Evolutionary conservation across 2,888 invertebrate species (phyloP).

Genomic region (Nomada fabriciana): DNA sequence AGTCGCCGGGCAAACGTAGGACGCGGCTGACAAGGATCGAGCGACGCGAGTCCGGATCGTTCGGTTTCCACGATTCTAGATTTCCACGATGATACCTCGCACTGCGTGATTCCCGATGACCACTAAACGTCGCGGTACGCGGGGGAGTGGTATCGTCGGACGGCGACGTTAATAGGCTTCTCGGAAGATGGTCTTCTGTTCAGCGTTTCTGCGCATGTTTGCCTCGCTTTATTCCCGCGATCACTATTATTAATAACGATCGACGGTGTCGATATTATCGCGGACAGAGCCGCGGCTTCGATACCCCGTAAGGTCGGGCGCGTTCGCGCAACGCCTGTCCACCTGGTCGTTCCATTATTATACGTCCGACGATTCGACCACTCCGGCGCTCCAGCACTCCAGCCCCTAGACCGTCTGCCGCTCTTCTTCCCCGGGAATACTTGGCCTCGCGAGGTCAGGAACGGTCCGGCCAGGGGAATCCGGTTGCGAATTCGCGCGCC

Average conservation of each 20-base stretch:
- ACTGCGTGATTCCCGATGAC: conserved; percentile 11
- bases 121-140: not conserved
- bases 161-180: conserved; percentile 21
- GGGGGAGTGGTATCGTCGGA: conserved; percentile 10
- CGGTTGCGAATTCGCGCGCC: conserved; percentile 58
- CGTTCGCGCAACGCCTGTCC: conserved; percentile 41
- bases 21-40: conserved; percentile 15
- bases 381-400: not conserved
- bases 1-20: no score
- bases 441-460: conserved; percentile 53
- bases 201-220: not conserved
- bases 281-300: conserved; percentile 12
- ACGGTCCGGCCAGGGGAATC: conserved; percentile 33
- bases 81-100: conserved; percentile 21
- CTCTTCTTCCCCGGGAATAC: conserved; percentile 37
- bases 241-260: conserved; percentile 52
- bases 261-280: conserved; percentile 47
- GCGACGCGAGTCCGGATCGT: not conserved
- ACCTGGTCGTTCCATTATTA: conserved; percentile 18
- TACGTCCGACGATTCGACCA: not conserved
- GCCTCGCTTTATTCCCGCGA: conserved; percentile 20
- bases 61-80: conserved; percentile 36
- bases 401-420: not conserved
- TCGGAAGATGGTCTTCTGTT: conserved; percentile 19
- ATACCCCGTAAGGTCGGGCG: conserved; percentile 45